phyloP scores from a whole-genome alignment of 2,797 vertebrate genomes.

The Rallus crepitans region DNA sequence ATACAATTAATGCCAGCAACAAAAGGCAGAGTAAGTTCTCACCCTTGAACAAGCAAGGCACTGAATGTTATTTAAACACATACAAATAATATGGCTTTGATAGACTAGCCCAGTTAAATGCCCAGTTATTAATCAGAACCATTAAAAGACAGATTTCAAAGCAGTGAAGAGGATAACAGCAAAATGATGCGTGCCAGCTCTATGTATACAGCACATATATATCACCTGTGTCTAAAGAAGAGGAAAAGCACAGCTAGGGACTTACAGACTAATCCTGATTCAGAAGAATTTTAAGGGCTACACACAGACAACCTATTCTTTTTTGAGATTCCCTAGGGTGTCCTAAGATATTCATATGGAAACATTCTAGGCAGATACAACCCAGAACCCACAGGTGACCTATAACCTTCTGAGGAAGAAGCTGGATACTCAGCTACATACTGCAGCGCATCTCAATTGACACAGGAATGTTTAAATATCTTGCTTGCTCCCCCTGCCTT shows the following conservation, averaged over 20 bases:
- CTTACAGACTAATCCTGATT: not conserved
- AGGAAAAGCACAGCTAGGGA: not conserved
- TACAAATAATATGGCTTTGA: not conserved
- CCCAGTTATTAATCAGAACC: not conserved
- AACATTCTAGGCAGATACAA: not conserved
- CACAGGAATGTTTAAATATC: not conserved
- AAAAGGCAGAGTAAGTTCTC: not conserved
- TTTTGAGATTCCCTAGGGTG: not conserved
- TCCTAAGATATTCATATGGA: not conserved
- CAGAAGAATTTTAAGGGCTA: not conserved
- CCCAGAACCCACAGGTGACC: not conserved
- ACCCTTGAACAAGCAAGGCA: not conserved
- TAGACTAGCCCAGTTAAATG: not conserved
- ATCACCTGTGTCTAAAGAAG: not conserved
- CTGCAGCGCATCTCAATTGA: accelerated
- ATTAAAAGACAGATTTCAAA: not conserved
- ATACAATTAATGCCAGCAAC: not conserved
- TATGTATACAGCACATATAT: not conserved
- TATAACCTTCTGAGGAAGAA: not conserved
- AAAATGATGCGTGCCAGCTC: not conserved
- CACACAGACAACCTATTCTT: not conserved
- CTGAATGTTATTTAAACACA: not conserved
- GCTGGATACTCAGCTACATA: not conserved
- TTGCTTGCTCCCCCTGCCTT: not conserved
- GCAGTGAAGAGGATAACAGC: not conserved